phyloP scores from a whole-genome alignment of 2,113 vertebrate species.

The Trogon surrucura region DNA sequence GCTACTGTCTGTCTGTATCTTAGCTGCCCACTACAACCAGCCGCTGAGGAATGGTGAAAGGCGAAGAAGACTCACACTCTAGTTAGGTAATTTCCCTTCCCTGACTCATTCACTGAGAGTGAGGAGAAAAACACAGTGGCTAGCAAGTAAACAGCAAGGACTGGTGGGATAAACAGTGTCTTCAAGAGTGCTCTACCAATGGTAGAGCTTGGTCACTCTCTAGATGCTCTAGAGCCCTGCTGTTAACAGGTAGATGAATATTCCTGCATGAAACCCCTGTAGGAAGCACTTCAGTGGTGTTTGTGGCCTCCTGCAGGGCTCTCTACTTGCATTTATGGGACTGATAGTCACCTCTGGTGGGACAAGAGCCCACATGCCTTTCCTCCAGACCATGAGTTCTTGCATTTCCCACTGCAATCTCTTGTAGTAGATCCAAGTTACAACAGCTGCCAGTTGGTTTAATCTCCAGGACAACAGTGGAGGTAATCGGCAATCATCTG shows the following conservation, averaged over 20 bases:
- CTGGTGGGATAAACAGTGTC: neutral
- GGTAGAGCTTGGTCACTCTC: neutral
- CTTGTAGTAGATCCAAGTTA: neutral
- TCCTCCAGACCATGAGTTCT: neutral
- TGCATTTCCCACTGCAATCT: neutral
- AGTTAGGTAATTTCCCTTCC: neutral
- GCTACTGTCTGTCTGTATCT: neutral
- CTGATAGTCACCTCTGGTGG: neutral
- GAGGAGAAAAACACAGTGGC: fast-evolving
- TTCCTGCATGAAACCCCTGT: neutral
- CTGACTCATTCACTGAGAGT: neutral
- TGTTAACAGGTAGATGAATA: neutral
- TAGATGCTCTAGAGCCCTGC: fast-evolving
- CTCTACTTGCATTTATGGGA: neutral
- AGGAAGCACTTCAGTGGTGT: neutral
- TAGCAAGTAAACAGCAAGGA: neutral
- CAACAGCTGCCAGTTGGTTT: neutral
- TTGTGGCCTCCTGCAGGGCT: neutral
- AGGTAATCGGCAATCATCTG: neutral
- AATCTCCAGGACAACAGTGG: neutral
- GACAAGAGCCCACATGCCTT: neutral
- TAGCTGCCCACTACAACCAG: neutral
- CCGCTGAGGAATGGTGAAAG: neutral
- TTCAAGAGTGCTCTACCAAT: neutral
- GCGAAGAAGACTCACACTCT: neutral